phyloP scores from a whole-genome alignment of 1,140 invertebrate genomes.

The Papilio polyxenes region DNA sequence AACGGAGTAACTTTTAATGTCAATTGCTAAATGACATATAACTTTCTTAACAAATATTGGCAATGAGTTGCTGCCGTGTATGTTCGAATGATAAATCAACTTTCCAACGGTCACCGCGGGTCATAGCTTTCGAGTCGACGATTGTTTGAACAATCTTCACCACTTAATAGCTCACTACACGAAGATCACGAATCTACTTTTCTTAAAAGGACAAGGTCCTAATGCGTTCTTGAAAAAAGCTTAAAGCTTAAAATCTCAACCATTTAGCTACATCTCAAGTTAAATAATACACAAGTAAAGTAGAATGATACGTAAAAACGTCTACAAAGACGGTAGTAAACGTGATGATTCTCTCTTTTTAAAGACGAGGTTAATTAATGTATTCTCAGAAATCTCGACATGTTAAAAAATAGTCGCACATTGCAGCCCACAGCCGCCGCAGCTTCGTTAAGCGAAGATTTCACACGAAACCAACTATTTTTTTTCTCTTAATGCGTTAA shows the following conservation, averaged over 20 bases:
- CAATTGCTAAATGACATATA: background rate
- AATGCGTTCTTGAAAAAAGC: background rate
- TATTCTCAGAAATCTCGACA: conserved; percentile 21
- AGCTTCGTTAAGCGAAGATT: conserved; percentile 26
- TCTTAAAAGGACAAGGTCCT: background rate
- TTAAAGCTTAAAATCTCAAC: background rate
- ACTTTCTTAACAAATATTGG: conserved; percentile 25
- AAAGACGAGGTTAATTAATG: conserved; percentile 14
- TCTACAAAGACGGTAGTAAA: background rate
- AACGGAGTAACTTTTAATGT: background rate
- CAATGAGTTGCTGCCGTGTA: background rate
- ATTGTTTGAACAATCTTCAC: conserved; percentile 31
- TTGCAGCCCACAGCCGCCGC: background rate
- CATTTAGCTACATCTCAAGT: background rate
- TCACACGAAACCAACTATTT: conserved; percentile 1
- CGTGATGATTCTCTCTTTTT: conserved; percentile 2
- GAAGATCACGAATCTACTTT: background rate
- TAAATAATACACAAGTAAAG: background rate
- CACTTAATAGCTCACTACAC: conserved; percentile 4
- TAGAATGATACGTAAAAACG: background rate
- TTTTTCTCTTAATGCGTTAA: conserved; percentile 15
- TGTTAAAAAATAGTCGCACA: conserved; percentile 22
- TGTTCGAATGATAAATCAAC: background rate
- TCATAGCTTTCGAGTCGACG: conserved; percentile 22
- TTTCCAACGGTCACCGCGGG: conserved; percentile 4